Evolutionary conservation across 2,888 invertebrate species (phyloP).

Genomic region (Pteria penguin): DNA sequence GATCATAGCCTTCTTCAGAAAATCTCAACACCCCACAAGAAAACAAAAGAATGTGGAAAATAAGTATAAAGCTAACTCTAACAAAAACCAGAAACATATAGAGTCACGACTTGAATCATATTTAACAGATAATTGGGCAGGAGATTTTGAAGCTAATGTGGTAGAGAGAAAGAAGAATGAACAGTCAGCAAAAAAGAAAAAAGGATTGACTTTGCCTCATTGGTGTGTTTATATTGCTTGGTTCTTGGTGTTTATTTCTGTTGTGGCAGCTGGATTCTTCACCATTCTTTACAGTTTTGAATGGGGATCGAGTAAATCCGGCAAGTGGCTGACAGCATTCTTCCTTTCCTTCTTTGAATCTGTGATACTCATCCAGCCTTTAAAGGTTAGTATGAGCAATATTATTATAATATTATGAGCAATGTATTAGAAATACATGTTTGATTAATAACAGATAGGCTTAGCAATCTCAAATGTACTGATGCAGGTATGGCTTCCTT

Average conservation of each 20-base stretch:
- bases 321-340: slow-evolving; percentile 56
- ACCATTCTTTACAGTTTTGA: slow-evolving; percentile 59
- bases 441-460: too few relatives aligned
- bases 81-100: not conserved
- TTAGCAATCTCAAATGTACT: too few relatives aligned
- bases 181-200: not conserved
- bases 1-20: slow-evolving; percentile 57
- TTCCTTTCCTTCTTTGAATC: slow-evolving; percentile 57
- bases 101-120: not conserved
- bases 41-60: not conserved
- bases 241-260: slow-evolving; percentile 48
- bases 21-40: slow-evolving; percentile 20
- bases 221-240: slow-evolving; percentile 60
- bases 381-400: slow-evolving; percentile 41
- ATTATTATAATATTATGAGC: not conserved
- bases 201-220: slow-evolving; percentile 42
- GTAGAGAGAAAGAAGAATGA: slow-evolving; percentile 22
- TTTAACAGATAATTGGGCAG: not conserved
- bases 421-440: too few relatives aligned
- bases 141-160: not conserved
- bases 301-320: slow-evolving; percentile 59
- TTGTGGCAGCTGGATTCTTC: slow-evolving; percentile 53
- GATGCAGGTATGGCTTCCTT: too few relatives aligned
- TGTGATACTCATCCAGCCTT: slow-evolving; percentile 53
- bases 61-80: not conserved